phyloP scores from a whole-genome alignment of 2,888 invertebrate species.

The Plusia festucae region DNA sequence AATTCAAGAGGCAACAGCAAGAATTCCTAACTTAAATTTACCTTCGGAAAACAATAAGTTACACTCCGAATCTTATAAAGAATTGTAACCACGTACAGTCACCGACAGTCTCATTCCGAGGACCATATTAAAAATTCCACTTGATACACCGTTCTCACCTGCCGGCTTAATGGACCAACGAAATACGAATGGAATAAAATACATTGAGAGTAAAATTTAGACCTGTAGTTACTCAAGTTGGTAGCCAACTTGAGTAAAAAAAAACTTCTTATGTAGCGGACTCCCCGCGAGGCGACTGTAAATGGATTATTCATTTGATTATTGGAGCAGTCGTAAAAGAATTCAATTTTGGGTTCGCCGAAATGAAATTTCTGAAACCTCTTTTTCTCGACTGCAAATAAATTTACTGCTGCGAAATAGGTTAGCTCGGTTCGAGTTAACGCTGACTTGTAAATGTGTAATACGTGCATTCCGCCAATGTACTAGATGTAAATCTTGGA shows the following conservation, averaged over 20 bases:
- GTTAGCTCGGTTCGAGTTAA: slow-evolving; percentile 57
- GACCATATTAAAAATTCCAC: slow-evolving; percentile 68
- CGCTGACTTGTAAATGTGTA: slow-evolving; percentile 47
- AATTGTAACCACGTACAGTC: slow-evolving; percentile 61
- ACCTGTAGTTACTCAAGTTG: no score
- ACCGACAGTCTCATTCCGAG: slow-evolving; percentile 54
- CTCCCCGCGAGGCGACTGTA: slow-evolving; percentile 66
- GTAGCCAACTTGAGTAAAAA: slow-evolving; percentile 26
- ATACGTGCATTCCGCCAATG: slow-evolving; percentile 23
- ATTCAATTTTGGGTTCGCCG: slow-evolving; percentile 82
- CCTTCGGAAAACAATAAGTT: slow-evolving; percentile 57
- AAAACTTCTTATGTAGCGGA: slow-evolving; percentile 57
- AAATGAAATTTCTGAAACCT: slow-evolving; percentile 81
- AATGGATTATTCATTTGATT: slow-evolving; percentile 87
- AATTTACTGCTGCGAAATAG: slow-evolving; percentile 72
- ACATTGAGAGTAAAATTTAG: slow-evolving; percentile 50
- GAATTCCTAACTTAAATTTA: slow-evolving; percentile 22
- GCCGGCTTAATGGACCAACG: slow-evolving; percentile 63
- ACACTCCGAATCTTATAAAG: slow-evolving; percentile 51
- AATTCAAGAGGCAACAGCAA: slow-evolving; percentile 12
- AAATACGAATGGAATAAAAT: slow-evolving; percentile 62
- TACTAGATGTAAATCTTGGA: slow-evolving; percentile 23
- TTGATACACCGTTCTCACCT: slow-evolving; percentile 69
- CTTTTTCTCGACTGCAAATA: slow-evolving; percentile 77
- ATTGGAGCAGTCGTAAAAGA: slow-evolving; percentile 81